Evolutionary conservation across 2,888 invertebrate genomes (phyloP).

Genomic region (Chymomyza procnemis): DNA sequence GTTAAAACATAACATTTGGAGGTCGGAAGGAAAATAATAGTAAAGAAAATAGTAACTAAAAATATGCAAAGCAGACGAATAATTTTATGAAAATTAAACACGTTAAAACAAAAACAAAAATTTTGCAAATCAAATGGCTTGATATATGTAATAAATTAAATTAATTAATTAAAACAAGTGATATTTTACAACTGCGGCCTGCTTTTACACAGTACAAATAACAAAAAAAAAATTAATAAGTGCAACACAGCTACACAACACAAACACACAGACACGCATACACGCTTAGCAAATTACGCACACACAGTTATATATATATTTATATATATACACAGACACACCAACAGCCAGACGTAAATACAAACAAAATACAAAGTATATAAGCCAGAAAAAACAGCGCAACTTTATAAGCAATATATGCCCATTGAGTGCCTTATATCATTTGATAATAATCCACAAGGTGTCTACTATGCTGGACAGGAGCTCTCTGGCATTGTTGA

Average conservation of each 20-base stretch:
- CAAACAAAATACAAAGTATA: slow-evolving; percentile 1
- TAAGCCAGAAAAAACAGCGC: slow-evolving; percentile 16
- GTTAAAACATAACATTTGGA: slow-evolving; percentile 45
- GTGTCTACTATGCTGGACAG: slow-evolving; percentile 79
- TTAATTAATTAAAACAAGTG: slow-evolving; percentile 38
- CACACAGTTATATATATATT: slow-evolving; percentile 28
- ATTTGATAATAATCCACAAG: slow-evolving; percentile 78
- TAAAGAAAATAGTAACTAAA: neutral
- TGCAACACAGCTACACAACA: neutral
- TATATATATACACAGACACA: slow-evolving; percentile 32
- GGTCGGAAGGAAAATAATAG: slow-evolving; percentile 43
- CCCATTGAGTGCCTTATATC: slow-evolving; percentile 79
- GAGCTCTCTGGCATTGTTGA: slow-evolving; percentile 78
- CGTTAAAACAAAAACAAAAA: slow-evolving; percentile 34
- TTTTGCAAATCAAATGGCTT: slow-evolving; percentile 58
- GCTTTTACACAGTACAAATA: slow-evolving; percentile 46
- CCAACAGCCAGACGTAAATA: slow-evolving; percentile 12
- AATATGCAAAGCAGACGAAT: neutral
- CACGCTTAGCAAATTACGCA: slow-evolving; percentile 8
- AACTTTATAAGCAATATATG: slow-evolving; percentile 71
- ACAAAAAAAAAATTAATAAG: neutral
- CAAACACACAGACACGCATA: neutral
- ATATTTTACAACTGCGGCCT: slow-evolving; percentile 64
- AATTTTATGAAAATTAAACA: slow-evolving; percentile 9
- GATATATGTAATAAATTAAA: slow-evolving; percentile 48